A percentile compares a stretch with the other conserved stretches of the same genome.
Conservation (phyloP, 2,888 invertebrate species). For the Parascotia fuliginaria region DNA sequence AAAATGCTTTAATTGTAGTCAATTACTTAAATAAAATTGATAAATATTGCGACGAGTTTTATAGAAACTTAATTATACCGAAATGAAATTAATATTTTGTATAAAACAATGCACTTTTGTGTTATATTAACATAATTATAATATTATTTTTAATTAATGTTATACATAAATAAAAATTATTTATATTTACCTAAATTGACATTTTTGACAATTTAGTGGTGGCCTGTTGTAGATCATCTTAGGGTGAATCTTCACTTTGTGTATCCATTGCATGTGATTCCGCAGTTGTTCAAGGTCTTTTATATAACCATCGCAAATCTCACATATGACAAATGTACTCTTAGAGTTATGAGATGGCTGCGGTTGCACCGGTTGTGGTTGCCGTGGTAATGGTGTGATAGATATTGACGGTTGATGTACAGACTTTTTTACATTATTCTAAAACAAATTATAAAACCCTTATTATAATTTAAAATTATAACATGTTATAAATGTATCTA, state of each 20-base stretch:
- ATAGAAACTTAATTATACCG: too few species aligned
- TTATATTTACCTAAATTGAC: conserved; percentile 89
- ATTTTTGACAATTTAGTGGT: conserved; percentile 97
- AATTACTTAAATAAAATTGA: too few species aligned
- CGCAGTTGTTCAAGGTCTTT: conserved; percentile 97
- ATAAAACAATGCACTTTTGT: too few species aligned
- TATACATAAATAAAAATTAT: not conserved
- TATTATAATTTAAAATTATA: too few species aligned
- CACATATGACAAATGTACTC: conserved; percentile 96
- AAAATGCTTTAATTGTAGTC: too few species aligned
- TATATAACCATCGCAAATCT: conserved; percentile 98
- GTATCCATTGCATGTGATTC: conserved; percentile 99
- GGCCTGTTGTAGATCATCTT: conserved; percentile 98
- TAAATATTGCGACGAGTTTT: too few species aligned
- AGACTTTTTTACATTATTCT: conserved; percentile 60
- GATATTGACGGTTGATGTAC: conserved; percentile 93
- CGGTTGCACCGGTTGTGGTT: conserved; percentile 67
- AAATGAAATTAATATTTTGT: too few species aligned
- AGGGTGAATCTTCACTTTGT: conserved; percentile 98
- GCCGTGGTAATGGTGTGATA: conserved; percentile 93
- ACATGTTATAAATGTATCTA: too few species aligned
- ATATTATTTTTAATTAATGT: too few species aligned
- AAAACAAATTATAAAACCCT: too few species aligned
- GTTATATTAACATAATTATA: too few species aligned
- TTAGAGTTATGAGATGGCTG: conserved; percentile 76